These are phyloP conservation scores for Spilarctia lutea DNA, from an alignment of 2,888 invertebrate genomes.

Conservation along the genomic window DNA sequence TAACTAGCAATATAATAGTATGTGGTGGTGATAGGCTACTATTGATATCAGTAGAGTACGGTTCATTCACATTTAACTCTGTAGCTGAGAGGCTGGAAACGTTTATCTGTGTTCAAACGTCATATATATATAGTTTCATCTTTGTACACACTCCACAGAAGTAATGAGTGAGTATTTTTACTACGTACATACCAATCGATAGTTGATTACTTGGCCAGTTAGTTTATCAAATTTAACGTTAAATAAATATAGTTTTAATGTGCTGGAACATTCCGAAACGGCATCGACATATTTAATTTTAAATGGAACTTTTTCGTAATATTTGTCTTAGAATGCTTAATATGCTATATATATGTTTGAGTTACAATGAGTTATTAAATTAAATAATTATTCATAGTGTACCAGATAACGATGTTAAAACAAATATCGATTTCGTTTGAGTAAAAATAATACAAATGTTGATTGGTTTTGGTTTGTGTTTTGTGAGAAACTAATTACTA, in stretches of 20 bases:
- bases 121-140: slow-evolving; percentile 28
- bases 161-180: slow-evolving; percentile 48
- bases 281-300: slow-evolving; percentile 23
- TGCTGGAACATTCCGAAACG: slow-evolving; percentile 33
- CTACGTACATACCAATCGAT: slow-evolving; percentile 4
- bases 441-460: not conserved
- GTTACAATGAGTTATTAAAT: not conserved
- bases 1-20: slow-evolving; percentile 55
- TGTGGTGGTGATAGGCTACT: slow-evolving; percentile 57
- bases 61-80: slow-evolving; percentile 65
- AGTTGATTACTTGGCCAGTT: slow-evolving; percentile 31
- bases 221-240: slow-evolving; percentile 36
- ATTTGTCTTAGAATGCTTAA: not conserved
- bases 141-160: slow-evolving; percentile 27
- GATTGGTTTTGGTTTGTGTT: not conserved
- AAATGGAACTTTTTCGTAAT: slow-evolving; percentile 8
- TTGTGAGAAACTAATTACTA: not conserved
- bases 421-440: not conserved
- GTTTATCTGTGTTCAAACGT: slow-evolving; percentile 46
- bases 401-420: not conserved
- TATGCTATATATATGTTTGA: not conserved
- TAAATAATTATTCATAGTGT: not conserved
- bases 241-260: slow-evolving; percentile 32
- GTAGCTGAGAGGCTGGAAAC: slow-evolving; percentile 39
- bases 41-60: slow-evolving; percentile 55